These are phyloP conservation scores for Matsumyia berberina DNA, from an alignment of 2,888 invertebrate genomes.

Conservation along the genomic window DNA sequence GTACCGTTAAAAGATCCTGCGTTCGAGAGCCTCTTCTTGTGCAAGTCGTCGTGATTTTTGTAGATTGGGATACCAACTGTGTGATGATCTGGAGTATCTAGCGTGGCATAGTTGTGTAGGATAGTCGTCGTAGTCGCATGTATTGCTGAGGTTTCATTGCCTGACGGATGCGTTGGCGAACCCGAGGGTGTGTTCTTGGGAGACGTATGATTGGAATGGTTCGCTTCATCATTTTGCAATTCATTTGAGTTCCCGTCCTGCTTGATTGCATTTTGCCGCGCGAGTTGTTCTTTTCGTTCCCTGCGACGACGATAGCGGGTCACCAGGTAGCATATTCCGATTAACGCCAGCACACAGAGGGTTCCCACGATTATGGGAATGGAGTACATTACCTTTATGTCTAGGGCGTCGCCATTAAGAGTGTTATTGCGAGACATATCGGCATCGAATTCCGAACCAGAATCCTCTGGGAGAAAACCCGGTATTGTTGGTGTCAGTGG, in stretches of 20 bases:
- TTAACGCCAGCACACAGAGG: conserved; percentile 63
- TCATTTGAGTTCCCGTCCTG: conserved; percentile 38
- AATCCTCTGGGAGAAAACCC: conserved; percentile 1
- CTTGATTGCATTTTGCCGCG: conserved; percentile 6
- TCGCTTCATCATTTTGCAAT: conserved; percentile 14
- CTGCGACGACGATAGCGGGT: conserved; percentile 68
- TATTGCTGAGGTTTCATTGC: conserved; percentile 44
- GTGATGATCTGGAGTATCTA: conserved; percentile 83
- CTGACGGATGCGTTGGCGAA: conserved; percentile 27
- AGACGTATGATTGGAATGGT: conserved; percentile 30
- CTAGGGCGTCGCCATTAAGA: conserved; percentile 6
- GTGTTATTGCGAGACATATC: conserved; percentile 28
- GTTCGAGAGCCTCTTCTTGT: conserved; percentile 85
- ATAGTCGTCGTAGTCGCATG: conserved; percentile 52
- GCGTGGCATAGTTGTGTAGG: conserved; percentile 77
- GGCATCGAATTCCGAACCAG: not conserved
- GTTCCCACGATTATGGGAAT: conserved; percentile 75
- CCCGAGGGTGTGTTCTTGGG: conserved; percentile 17
- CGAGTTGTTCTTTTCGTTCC: conserved; percentile 81
- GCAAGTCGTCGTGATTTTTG: conserved; percentile 84
- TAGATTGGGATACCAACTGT: conserved; percentile 84
- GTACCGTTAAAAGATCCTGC: conserved; percentile 52
- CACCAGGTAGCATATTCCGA: conserved; percentile 68
- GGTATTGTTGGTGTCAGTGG: conserved; percentile 13
- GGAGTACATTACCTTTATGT: conserved; percentile 69